A percentile compares a stretch with the other conserved stretches of the same genome.
Evolutionary conservation across 1,140 invertebrate genomes (phyloP).

Genomic region (Ctenoplectra terminalis): DNA sequence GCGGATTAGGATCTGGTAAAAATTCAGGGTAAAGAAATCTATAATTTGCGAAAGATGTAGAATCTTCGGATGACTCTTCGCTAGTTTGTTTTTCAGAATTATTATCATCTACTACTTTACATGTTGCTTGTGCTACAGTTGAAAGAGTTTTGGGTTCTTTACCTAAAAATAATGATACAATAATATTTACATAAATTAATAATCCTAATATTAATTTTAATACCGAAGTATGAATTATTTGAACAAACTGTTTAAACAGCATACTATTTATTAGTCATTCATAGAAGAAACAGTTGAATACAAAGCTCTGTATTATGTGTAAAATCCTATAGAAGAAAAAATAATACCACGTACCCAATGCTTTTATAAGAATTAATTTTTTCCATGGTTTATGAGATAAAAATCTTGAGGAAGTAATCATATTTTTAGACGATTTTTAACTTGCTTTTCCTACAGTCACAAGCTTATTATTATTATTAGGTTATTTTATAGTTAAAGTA

Average conservation of each 20-base stretch:
- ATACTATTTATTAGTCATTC: background rate
- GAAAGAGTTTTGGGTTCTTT: slow-evolving; percentile 16
- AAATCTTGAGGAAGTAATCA: background rate
- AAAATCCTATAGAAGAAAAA: background rate
- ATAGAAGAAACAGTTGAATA: background rate
- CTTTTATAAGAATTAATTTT: background rate
- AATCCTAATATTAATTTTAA: background rate
- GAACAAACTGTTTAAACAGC: background rate
- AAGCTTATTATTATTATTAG: background rate
- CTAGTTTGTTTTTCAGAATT: background rate
- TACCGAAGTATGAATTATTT: background rate
- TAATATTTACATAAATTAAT: background rate
- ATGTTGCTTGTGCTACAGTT: background rate
- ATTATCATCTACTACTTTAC: background rate
- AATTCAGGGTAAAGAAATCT: slow-evolving; percentile 96
- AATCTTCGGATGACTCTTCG: background rate
- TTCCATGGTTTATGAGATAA: background rate
- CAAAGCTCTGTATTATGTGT: background rate
- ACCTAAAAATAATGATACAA: slow-evolving; percentile 1
- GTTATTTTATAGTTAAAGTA: background rate
- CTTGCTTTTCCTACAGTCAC: background rate
- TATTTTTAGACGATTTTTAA: background rate
- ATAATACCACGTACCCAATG: slow-evolving; percentile 17
- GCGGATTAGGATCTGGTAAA: slow-evolving; percentile 92
- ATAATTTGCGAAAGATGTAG: slow-evolving; percentile 31